These are phyloP conservation scores for Pseudoatta argentina DNA, from an alignment of 1,140 invertebrate genomes.

Conservation along the genomic window DNA sequence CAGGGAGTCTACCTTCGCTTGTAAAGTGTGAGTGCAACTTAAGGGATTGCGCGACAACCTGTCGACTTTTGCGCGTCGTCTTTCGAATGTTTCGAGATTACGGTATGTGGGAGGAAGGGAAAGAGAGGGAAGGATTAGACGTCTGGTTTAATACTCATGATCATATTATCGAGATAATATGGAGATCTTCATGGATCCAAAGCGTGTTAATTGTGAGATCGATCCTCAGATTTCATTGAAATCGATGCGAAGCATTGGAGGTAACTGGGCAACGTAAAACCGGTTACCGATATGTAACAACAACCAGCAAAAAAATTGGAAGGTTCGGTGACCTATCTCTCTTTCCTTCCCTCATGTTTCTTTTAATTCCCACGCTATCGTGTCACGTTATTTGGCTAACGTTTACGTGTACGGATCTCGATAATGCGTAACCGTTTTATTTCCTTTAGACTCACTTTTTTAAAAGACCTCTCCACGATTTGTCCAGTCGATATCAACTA, in stretches of 20 bases:
- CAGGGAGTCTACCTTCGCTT: slow-evolving; percentile 20
- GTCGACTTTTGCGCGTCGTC: not conserved
- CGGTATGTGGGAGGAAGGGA: not conserved
- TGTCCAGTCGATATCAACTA: no score
- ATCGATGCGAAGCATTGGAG: no score
- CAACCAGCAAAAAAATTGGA: slow-evolving; percentile 39
- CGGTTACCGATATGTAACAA: slow-evolving; percentile 30
- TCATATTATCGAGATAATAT: not conserved
- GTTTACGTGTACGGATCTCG: not conserved
- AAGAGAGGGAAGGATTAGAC: not conserved
- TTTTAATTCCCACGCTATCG: slow-evolving; percentile 13
- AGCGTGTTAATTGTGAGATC: not conserved
- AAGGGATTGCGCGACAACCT: not conserved
- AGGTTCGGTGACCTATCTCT: slow-evolving; percentile 48
- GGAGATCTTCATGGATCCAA: not conserved
- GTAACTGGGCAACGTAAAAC: slow-evolving; percentile 9
- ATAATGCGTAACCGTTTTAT: not conserved
- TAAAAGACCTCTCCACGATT: no score
- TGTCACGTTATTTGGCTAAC: not conserved
- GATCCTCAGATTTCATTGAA: not conserved
- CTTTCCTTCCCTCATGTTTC: slow-evolving; percentile 14
- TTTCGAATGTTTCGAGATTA: not conserved
- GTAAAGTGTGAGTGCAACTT: slow-evolving; percentile 40
- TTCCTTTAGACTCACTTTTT: not conserved
- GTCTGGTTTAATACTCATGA: not conserved